Base-by-base conservation (phyloP, 2,797 vertebrate species). In the Glossophaga mutica region DNA sequence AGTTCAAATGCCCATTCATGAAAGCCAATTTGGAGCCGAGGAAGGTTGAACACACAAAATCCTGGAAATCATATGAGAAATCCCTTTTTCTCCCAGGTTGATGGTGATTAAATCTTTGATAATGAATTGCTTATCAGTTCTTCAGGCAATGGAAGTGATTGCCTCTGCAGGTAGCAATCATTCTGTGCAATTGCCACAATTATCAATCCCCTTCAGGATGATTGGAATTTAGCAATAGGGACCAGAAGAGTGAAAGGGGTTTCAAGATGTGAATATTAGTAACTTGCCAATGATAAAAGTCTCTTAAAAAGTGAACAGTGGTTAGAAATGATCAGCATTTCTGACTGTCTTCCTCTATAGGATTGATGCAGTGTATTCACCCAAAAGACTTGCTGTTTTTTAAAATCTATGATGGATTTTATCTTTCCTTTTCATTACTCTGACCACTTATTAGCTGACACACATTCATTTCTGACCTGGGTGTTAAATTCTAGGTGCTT, bases 71-170 rank as follows among this genome's bases (percentile, higher is more conserved):
- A 1, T 91, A 59, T 0, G n/a, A 89, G 79, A 96, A 96, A 87
- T 94, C 68, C 94, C 77, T 52, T 93, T 91, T 95, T n/a, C 39
- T 95, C 76, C 87, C 92, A 96, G 93, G 89, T 90, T 86, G 92
- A 85, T 11, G 96, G 97, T 97, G 98, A 98, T 99, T 98, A 98
- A 98, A 95, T 92, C 91, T 98, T 98, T 97, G 97, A 98, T 98
- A 98, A 98, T 98, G 97, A 99, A 98, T 26, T 97, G 95, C 94
- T 98, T 98, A 98, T 98, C 98, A 98, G 97, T 97, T 96, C 97
- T 73, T 5, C 98, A 96, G 96, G 97, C 97, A 96, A 98, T 90
- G 89, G 78, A 98, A 98, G 96, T 98, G 98, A 98, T 98, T 98
- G 96, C 97, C 98, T 96, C 98, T 97, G 95, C 71, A 98, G 98